Conservation (phyloP, 2,797 vertebrate genomes). For the Pachyuromys duprasi region DNA sequence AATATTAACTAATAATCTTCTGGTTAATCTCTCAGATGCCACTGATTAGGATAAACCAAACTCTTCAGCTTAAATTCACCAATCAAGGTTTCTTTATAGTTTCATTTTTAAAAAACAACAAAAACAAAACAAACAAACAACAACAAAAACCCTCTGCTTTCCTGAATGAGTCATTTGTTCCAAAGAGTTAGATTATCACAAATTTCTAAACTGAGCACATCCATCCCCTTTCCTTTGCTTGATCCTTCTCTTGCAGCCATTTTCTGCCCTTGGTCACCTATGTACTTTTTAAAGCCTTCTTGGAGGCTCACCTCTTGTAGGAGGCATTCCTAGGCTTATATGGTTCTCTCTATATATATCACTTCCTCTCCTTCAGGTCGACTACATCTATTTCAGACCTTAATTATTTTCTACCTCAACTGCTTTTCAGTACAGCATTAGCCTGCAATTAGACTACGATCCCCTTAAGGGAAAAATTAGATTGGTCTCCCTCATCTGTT, state of each 20-base stretch:
- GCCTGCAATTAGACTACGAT: not conserved
- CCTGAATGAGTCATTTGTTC: constrained; percentile 35
- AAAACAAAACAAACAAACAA: too few species aligned
- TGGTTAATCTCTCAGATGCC: constrained; percentile 26
- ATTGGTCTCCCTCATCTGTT: not conserved
- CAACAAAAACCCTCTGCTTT: too few species aligned
- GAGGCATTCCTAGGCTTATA: constrained; percentile 13
- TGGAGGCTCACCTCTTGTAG: not conserved
- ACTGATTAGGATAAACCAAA: constrained; percentile 48
- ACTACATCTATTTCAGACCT: not conserved
- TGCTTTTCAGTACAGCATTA: not conserved
- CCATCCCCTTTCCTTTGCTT: not conserved
- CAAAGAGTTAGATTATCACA: not conserved
- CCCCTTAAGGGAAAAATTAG: not conserved
- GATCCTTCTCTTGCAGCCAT: not conserved
- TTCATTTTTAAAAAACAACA: constrained; percentile 40
- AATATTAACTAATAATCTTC: constrained; percentile 9
- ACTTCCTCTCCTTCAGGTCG: not conserved
- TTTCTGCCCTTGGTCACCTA: not conserved
- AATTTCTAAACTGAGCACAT: not conserved
- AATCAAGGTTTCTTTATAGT: not conserved
- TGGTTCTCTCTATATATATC: not conserved
- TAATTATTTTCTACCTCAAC: constrained; percentile 24
- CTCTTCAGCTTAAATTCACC: constrained; percentile 4
- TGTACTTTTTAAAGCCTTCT: not conserved